These are phyloP conservation scores for Archilochus colubris DNA, from an alignment of 2,113 vertebrate genomes.

Conservation along the genomic window DNA sequence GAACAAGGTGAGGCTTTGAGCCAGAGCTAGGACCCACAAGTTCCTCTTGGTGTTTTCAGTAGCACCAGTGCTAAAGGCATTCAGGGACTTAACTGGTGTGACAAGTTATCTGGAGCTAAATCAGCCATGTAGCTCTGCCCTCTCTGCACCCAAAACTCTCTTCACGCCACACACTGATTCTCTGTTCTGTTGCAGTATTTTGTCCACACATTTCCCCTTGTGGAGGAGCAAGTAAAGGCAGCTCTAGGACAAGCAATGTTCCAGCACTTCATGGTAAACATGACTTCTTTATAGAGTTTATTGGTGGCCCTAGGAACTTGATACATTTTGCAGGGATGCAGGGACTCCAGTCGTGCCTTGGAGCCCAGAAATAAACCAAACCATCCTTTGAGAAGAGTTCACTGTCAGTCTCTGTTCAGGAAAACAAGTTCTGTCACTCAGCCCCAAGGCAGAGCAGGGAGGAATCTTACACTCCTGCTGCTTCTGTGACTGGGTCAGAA, in stretches of 20 bases:
- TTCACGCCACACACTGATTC: background rate
- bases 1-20: background rate
- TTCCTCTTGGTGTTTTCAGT: background rate
- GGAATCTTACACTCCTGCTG: background rate
- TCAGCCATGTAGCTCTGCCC: background rate
- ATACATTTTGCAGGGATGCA: background rate
- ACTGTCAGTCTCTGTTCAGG: background rate
- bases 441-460: background rate
- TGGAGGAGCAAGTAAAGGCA: conserved; percentile 72
- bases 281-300: background rate
- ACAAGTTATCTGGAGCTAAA: background rate
- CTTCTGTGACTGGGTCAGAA: background rate
- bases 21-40: background rate
- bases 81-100: background rate
- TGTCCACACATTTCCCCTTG: conserved; percentile 70
- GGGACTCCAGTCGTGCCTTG: background rate
- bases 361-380: background rate
- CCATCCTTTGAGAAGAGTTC: background rate
- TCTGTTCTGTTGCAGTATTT: conserved; percentile 75
- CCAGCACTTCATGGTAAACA: conserved; percentile 79
- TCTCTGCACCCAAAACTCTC: too few relatives aligned
- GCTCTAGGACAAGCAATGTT: conserved; percentile 80
- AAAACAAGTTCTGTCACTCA: background rate
- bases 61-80: background rate
- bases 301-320: background rate